Conservation (phyloP, 1,140 invertebrate genomes). For the Apis florea region DNA sequence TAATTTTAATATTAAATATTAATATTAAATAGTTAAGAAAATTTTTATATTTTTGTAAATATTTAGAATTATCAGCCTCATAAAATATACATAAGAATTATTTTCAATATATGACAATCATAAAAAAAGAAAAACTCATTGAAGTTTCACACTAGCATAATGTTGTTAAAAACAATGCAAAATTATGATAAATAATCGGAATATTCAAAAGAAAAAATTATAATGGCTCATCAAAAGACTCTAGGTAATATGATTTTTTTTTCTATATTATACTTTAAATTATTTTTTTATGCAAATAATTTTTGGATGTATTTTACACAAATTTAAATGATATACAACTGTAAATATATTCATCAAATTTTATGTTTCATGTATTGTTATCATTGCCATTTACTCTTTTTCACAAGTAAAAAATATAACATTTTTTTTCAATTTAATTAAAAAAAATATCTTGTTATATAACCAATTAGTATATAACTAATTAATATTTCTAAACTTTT, state of each 20-base stretch:
- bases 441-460: constrained; percentile 20
- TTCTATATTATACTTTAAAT: constrained; percentile 18
- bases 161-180: constrained; percentile 15
- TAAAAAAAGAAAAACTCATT: background rate
- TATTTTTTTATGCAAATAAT: constrained; percentile 14
- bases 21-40: background rate
- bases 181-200: constrained; percentile 11
- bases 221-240: constrained; percentile 48
- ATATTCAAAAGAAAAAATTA: constrained; percentile 4
- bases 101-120: constrained; percentile 1
- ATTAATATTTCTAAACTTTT: constrained; percentile 32
- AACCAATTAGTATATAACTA: constrained; percentile 41
- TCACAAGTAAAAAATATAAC: too few species aligned
- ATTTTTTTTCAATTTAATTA: constrained; percentile 1
- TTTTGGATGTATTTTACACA: constrained; percentile 14
- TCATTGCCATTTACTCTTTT: constrained; percentile 16
- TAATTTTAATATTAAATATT: background rate
- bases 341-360: constrained; percentile 41
- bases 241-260: background rate
- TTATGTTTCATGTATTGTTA: constrained; percentile 24
- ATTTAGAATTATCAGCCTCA: constrained; percentile 41
- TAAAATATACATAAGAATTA: constrained; percentile 35
- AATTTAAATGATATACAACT: constrained; percentile 26
- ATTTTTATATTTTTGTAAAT: background rate
- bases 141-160: background rate